A percentile compares a stretch with the other conserved stretches of the same genome.
These are phyloP conservation scores for Drosophila mayaguana DNA, from an alignment of 2,888 invertebrate genomes.

Conservation along the genomic window DNA sequence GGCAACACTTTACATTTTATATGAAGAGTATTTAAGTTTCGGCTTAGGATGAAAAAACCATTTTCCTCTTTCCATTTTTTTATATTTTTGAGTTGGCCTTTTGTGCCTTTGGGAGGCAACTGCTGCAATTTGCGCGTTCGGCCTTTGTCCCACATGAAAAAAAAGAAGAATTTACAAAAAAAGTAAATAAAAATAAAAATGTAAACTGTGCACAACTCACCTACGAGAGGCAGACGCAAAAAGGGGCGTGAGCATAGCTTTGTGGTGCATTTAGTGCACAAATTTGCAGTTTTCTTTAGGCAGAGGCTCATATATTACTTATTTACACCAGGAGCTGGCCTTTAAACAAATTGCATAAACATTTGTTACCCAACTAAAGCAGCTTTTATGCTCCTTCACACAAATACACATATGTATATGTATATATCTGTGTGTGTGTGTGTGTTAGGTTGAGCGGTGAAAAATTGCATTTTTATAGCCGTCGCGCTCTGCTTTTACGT, in stretches of 20 bases:
- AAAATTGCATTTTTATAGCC: conserved; percentile 69
- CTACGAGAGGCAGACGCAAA: background rate
- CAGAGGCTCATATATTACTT: conserved; percentile 42
- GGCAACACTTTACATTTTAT: too few relatives aligned
- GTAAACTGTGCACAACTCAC: conserved; percentile 23
- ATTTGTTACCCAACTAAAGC: conserved; percentile 68
- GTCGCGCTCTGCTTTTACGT: conserved; percentile 47
- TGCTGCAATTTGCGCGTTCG: conserved; percentile 56
- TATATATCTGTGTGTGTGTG: background rate
- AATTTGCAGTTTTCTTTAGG: conserved; percentile 36
- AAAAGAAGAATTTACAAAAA: background rate
- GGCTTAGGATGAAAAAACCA: too few relatives aligned
- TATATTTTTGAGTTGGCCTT: conserved; percentile 18
- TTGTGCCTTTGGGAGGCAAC: conserved; percentile 44
- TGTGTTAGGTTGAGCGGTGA: conserved; percentile 11
- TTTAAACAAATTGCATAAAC: conserved; percentile 71
- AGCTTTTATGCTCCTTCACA: conserved; percentile 47
- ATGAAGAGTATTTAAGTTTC: conserved; percentile 4
- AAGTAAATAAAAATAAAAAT: conserved; percentile 13
- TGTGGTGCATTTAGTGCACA: conserved; percentile 43
- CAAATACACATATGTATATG: conserved; percentile 1
- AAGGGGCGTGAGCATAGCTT: conserved; percentile 14
- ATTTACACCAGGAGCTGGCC: conserved; percentile 38
- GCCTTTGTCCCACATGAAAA: conserved; percentile 45
- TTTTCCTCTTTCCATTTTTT: background rate